These are phyloP conservation scores for Epirrhoe tristata DNA, from an alignment of 2,888 invertebrate genomes.

Conservation along the genomic window DNA sequence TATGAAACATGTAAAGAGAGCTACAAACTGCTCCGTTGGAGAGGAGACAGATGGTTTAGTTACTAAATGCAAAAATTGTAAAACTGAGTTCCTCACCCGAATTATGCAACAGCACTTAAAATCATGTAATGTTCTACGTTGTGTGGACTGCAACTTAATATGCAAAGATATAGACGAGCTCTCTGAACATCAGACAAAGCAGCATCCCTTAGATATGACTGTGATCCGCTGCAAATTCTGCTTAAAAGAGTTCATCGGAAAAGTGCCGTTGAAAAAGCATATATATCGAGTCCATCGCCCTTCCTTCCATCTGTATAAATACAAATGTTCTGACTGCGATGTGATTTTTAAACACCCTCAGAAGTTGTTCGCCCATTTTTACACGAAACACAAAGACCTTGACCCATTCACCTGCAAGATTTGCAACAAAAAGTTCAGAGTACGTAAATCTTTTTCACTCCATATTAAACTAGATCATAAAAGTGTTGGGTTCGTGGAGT, in stretches of 20 bases:
- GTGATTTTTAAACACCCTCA: conserved; percentile 69
- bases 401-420: conserved; percentile 71
- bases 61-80: conserved; percentile 53
- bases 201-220: conserved; percentile 57
- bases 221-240: conserved; percentile 64
- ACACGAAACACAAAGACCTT: conserved; percentile 61
- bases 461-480: conserved; percentile 73
- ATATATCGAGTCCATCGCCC: conserved; percentile 58
- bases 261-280: conserved; percentile 59
- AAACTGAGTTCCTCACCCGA: conserved; percentile 36
- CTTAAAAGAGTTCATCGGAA: conserved; percentile 62
- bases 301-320: conserved; percentile 67
- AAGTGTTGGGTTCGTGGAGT: conserved; percentile 70
- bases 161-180: conserved; percentile 57
- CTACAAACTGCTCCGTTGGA: conserved; percentile 35
- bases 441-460: conserved; percentile 68
- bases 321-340: conserved; percentile 64
- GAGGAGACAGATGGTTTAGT: not conserved
- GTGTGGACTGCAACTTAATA: conserved; percentile 54
- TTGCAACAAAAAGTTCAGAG: conserved; percentile 62
- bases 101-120: conserved; percentile 49
- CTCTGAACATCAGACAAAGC: conserved; percentile 56
- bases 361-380: conserved; percentile 69
- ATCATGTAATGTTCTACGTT: conserved; percentile 59
- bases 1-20: conserved; percentile 43